A percentile compares a stretch with the other conserved stretches of the same genome.
Evolutionary conservation across 2,888 invertebrate genomes (phyloP).

Genomic region (Teleiodes luculella): DNA sequence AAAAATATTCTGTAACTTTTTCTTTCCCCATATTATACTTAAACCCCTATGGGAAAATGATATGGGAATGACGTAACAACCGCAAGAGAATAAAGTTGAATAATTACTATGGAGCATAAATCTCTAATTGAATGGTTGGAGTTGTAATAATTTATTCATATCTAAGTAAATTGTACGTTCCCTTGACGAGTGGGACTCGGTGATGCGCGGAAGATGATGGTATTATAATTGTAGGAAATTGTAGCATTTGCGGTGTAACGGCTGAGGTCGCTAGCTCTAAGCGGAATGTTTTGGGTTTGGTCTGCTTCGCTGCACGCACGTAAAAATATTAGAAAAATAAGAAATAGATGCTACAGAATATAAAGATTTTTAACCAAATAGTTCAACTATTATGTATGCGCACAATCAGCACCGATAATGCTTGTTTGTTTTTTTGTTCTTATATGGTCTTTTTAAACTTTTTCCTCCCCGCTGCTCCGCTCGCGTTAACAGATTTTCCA

Average conservation of each 20-base stretch:
- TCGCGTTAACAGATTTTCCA: no score
- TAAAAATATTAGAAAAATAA: neutral
- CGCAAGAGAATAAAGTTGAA: neutral
- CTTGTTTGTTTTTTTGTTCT: neutral
- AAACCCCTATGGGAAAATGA: no score
- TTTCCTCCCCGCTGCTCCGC: no score
- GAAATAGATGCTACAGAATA: no score
- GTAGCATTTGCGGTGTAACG: neutral
- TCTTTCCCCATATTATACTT: no score
- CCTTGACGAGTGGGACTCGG: neutral
- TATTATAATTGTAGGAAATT: conserved; percentile 6
- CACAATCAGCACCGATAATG: neutral
- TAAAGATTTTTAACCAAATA: no score
- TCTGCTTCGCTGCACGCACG: no score
- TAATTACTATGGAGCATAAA: neutral
- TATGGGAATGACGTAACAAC: neutral
- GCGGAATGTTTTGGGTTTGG: no score
- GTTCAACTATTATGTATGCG: no score
- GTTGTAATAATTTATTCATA: conserved; percentile 1
- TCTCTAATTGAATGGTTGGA: neutral
- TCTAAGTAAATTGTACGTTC: neutral
- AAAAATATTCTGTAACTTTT: no score
- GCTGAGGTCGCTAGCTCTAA: neutral
- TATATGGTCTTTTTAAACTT: no score
- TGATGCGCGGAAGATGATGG: conserved; percentile 4